Conservation (phyloP, 37 sponge, comb jelly and placozoan species). For the Spongia lamella region DNA sequence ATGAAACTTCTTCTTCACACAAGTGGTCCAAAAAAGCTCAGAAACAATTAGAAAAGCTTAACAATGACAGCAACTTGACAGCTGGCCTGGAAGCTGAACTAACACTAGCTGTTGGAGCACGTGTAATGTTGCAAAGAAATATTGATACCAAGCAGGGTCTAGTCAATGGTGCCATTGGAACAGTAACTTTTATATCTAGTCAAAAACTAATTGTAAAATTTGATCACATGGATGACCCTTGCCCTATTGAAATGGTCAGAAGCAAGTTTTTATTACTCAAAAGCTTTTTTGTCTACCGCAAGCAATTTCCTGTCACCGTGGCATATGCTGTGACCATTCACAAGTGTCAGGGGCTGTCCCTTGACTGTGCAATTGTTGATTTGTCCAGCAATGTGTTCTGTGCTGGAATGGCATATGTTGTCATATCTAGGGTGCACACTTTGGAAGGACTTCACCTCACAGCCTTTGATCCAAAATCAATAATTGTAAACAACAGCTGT, state of each 20-base stretch:
- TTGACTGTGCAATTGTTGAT: slow-evolving; percentile 40
- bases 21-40: no score
- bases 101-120: slow-evolving; percentile 51
- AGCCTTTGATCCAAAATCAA: neutral
- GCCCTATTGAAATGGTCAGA: slow-evolving; percentile 22
- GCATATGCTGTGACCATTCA: slow-evolving; percentile 60
- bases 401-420: slow-evolving; percentile 47
- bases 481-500: no score
- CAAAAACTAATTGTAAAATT: slow-evolving; percentile 46
- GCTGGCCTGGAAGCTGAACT: no score
- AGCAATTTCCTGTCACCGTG: slow-evolving; percentile 40
- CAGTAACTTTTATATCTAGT: no score
- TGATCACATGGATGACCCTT: slow-evolving; percentile 38
- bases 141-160: slow-evolving; percentile 37
- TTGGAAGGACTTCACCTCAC: slow-evolving; percentile 23
- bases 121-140: slow-evolving; percentile 68
- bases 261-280: neutral
- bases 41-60: no score
- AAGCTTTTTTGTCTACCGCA: slow-evolving; percentile 1
- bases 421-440: slow-evolving; percentile 18
- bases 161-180: no score
- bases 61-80: no score
- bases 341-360: slow-evolving; percentile 48
- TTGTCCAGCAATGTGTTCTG: slow-evolving; percentile 12
- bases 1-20: slow-evolving; percentile 37